These are phyloP conservation scores for Drosophila aldrichi DNA, from an alignment of 2,888 invertebrate genomes.

Conservation along the genomic window DNA sequence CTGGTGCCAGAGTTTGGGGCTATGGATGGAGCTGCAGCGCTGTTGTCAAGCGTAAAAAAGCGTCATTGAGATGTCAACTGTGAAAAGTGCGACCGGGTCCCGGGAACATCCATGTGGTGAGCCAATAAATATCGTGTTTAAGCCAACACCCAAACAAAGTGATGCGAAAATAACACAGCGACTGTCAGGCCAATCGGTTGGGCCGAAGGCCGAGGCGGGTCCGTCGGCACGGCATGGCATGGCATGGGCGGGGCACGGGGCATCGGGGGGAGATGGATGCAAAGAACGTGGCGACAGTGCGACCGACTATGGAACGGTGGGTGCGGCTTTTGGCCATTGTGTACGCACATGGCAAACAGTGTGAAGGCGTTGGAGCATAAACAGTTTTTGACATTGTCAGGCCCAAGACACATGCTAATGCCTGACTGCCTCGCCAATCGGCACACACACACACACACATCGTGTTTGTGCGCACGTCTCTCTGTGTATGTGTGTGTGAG, in stretches of 20 bases:
- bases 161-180: conserved; percentile 57
- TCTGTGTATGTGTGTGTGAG: conserved; percentile 5
- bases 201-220: conserved; percentile 5
- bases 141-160: conserved; percentile 78
- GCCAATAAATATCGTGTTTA: conserved; percentile 80
- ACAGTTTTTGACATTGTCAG: conserved; percentile 80
- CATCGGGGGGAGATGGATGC: too few species aligned
- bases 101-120: conserved; percentile 61
- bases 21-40: not conserved
- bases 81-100: conserved; percentile 69
- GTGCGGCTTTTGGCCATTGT: conserved; percentile 52
- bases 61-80: conserved; percentile 78
- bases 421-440: conserved; percentile 38
- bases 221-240: not conserved
- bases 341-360: conserved; percentile 67
- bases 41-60: conserved; percentile 57
- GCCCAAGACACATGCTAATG: conserved; percentile 78
- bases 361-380: conserved; percentile 76
- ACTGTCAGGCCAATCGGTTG: conserved; percentile 38
- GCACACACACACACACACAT: conserved; percentile 10
- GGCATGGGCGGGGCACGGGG: too few species aligned
- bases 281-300: not conserved
- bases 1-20: not conserved
- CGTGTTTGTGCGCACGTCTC: conserved; percentile 5
- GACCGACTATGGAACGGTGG: not conserved